These are phyloP conservation scores for Epistrophe eligans DNA, from an alignment of 2,888 invertebrate species.

Conservation along the genomic window DNA sequence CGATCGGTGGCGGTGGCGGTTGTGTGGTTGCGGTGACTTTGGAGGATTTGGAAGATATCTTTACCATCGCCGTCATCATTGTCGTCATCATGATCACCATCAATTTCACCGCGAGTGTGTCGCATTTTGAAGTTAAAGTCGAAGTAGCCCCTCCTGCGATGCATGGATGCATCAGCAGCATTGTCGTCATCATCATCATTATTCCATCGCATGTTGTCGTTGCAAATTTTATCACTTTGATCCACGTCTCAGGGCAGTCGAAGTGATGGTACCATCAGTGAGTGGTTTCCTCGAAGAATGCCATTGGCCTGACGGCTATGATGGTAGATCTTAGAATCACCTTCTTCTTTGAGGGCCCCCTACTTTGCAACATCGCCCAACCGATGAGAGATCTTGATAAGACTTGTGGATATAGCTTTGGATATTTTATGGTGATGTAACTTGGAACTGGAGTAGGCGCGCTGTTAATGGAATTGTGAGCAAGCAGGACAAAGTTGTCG, in stretches of 20 bases:
- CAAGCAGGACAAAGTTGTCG: constrained; percentile 71
- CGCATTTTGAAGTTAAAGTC: constrained; percentile 48
- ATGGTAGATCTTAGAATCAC: constrained; percentile 61
- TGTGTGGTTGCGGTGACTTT: constrained; percentile 55
- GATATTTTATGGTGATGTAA: constrained; percentile 75
- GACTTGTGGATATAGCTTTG: constrained; percentile 60
- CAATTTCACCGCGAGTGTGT: constrained; percentile 63
- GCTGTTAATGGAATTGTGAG: constrained; percentile 74
- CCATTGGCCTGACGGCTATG: constrained; percentile 42
- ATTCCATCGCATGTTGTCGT: constrained; percentile 74
- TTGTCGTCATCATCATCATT: constrained; percentile 68
- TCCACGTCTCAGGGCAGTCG: constrained; percentile 63
- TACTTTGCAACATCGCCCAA: constrained; percentile 53
- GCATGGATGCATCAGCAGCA: constrained; percentile 3
- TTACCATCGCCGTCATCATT: constrained; percentile 61
- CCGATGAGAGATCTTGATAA: constrained; percentile 73
- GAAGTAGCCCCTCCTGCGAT: constrained; percentile 43
- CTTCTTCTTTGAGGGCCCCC: constrained; percentile 54
- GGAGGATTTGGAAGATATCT: constrained; percentile 71
- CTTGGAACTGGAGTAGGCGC: constrained; percentile 73
- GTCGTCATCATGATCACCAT: constrained; percentile 74
- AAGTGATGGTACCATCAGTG: constrained; percentile 14
- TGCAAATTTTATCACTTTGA: constrained; percentile 75
- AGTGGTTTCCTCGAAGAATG: constrained; percentile 40
- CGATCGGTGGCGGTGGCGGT: constrained; percentile 60